phyloP scores from a whole-genome alignment of 1,140 invertebrate genomes.

The Schmidtea mediterranea region DNA sequence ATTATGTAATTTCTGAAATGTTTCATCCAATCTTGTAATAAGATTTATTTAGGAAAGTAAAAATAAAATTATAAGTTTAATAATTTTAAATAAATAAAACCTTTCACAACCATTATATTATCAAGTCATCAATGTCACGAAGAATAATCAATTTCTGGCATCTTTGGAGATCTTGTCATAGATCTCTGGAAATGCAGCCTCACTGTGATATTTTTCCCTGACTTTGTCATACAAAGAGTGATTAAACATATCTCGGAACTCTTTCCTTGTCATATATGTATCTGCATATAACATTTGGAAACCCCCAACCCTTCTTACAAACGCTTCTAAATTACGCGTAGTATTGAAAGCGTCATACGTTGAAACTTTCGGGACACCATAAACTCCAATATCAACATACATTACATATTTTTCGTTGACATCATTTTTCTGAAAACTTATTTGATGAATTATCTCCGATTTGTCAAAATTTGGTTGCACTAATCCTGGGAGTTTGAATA shows the following conservation, averaged over 20 bases:
- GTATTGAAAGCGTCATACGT: slow-evolving; percentile 37
- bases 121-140: too few relatives aligned
- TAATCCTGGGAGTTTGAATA: slow-evolving; percentile 41
- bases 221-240: slow-evolving; percentile 45
- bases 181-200: slow-evolving; percentile 47
- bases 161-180: slow-evolving; percentile 48
- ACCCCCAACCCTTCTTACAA: slow-evolving; percentile 33
- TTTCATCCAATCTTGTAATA: too few relatives aligned
- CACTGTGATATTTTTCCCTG: slow-evolving; percentile 34
- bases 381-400: slow-evolving; percentile 49
- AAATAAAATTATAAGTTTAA: too few relatives aligned
- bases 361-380: slow-evolving; percentile 40
- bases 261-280: slow-evolving; percentile 42
- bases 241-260: slow-evolving; percentile 57
- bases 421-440: neutral
- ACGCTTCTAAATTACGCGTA: slow-evolving; percentile 42
- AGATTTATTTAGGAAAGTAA: too few relatives aligned
- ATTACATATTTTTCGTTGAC: slow-evolving; percentile 29
- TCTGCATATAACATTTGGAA: slow-evolving; percentile 65
- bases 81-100: too few relatives aligned
- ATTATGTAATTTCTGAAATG: too few relatives aligned
- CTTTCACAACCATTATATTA: too few relatives aligned
- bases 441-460: neutral
- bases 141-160: slow-evolving; percentile 37
- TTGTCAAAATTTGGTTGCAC: slow-evolving; percentile 29